These are phyloP conservation scores for Orgyia antiqua DNA, from an alignment of 2,888 invertebrate species.

Conservation along the genomic window DNA sequence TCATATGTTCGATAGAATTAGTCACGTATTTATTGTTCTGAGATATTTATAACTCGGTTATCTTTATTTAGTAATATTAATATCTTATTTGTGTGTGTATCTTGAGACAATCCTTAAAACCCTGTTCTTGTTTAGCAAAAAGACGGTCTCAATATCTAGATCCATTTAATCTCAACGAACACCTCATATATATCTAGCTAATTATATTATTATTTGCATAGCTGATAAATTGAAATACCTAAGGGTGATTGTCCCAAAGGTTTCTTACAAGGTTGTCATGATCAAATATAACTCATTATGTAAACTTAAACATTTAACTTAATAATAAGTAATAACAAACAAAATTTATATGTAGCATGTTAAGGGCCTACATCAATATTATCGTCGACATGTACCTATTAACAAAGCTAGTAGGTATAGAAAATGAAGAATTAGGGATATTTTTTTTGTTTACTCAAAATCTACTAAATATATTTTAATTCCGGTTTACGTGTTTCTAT, in stretches of 20 bases:
- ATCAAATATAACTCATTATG: not conserved
- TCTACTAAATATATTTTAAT: too few relatives aligned
- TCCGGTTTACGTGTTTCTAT: too few relatives aligned
- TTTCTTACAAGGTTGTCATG: slow-evolving; percentile 11
- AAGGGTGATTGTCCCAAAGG: slow-evolving; percentile 16
- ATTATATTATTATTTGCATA: not conserved
- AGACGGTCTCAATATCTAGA: not conserved
- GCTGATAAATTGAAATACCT: not conserved
- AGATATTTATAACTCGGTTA: not conserved
- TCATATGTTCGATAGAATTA: slow-evolving; percentile 6
- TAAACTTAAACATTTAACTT: not conserved
- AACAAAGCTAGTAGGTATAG: too few relatives aligned
- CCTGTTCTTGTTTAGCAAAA: not conserved
- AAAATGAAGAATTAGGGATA: too few relatives aligned
- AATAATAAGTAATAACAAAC: too few relatives aligned
- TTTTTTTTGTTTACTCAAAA: too few relatives aligned
- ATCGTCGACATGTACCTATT: too few relatives aligned
- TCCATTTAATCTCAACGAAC: too few relatives aligned
- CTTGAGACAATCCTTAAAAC: not conserved
- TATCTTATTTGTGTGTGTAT: too few relatives aligned
- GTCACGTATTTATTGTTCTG: not conserved
- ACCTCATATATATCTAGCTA: not conserved
- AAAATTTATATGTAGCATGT: too few relatives aligned
- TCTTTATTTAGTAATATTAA: too few relatives aligned
- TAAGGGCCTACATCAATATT: too few relatives aligned